Percentiles rank a stretch among this genome's conserved stretches.
Evolutionary conservation across 2,888 invertebrate species (phyloP).

Genomic region (Thymelicus sylvestris): DNA sequence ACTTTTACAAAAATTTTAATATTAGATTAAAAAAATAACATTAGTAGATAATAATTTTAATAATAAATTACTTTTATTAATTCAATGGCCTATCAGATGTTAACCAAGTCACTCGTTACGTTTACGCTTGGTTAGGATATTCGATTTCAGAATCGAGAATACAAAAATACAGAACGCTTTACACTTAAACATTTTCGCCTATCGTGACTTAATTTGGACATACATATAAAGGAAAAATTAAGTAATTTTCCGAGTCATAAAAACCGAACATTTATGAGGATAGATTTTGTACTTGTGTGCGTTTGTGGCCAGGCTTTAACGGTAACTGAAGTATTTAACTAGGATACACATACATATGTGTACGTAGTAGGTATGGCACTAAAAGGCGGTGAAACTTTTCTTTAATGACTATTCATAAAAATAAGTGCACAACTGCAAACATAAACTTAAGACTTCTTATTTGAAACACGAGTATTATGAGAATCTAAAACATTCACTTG

Average conservation of each 20-base stretch:
- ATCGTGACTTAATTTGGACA: neutral
- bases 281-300: neutral
- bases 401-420: slow-evolving; percentile 12
- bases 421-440: neutral
- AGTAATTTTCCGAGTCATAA: neutral
- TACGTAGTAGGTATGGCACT: neutral
- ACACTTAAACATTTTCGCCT: no score
- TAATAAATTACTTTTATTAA: no score
- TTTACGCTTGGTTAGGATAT: no score
- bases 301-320: neutral
- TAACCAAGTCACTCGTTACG: no score
- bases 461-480: slow-evolving; percentile 2
- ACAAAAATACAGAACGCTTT: no score
- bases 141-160: no score
- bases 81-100: no score
- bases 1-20: no score
- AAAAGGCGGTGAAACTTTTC: slow-evolving; percentile 2
- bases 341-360: neutral
- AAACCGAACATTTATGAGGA: neutral
- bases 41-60: no score
- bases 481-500: slow-evolving; percentile 2
- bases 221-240: neutral
- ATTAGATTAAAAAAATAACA: no score
- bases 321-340: neutral
- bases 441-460: slow-evolving; percentile 1